A percentile compares a stretch with the other conserved stretches of the same genome.
Evolutionary conservation across 2,797 vertebrate genomes (phyloP).

Genomic region (Enteromius mattozi): DNA sequence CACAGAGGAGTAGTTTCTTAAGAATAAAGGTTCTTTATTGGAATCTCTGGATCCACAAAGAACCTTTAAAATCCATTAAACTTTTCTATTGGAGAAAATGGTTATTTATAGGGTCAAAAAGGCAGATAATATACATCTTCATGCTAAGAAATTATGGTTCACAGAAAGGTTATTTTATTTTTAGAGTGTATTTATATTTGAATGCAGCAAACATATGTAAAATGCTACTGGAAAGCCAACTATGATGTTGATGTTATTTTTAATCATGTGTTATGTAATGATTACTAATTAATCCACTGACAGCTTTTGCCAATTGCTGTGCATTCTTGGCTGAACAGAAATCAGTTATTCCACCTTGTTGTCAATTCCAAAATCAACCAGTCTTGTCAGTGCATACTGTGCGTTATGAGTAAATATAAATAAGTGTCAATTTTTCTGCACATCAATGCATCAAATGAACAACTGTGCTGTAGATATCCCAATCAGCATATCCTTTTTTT

Average conservation of each 20-base stretch:
- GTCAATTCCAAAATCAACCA: not conserved
- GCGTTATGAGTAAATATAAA: not conserved
- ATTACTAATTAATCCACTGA: not conserved
- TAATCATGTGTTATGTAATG: not conserved
- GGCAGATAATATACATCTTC: not conserved
- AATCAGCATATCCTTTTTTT: not conserved
- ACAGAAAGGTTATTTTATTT: not conserved
- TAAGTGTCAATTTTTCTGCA: not conserved
- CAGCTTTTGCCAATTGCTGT: not conserved
- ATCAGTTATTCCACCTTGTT: not conserved
- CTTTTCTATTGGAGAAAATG: not conserved
- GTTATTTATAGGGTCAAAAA: not conserved
- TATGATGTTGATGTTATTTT: not conserved
- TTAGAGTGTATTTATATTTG: not conserved
- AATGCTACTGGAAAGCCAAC: not conserved
- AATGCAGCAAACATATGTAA: not conserved
- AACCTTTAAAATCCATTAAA: not conserved
- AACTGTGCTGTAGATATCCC: not conserved
- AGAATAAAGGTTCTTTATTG: not conserved
- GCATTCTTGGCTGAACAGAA: not conserved
- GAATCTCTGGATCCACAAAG: not conserved
- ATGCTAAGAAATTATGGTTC: not conserved
- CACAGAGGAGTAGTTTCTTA: not conserved
- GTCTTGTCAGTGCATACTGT: not conserved
- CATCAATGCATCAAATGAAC: not conserved